Base-by-base conservation (phyloP, 1,140 invertebrate species). In the Lucilia sericata region DNA sequence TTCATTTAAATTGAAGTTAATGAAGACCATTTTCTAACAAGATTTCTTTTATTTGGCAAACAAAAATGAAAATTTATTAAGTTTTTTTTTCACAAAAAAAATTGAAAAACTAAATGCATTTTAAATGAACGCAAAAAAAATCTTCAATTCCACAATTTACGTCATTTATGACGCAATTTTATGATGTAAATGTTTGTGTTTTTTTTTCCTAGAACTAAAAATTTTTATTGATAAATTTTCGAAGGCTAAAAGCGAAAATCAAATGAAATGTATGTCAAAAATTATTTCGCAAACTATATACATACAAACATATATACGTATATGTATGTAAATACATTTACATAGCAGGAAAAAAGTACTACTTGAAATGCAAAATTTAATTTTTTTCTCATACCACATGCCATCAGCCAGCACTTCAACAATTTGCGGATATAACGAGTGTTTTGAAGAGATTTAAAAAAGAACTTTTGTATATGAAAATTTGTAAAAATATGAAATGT, bases 351-450 rank as follows among this genome's bases (percentile, higher is more conserved):
- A n/a, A n/a, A n/a, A n/a, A n/a, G 13, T 12, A n/a, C 9, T n/a
- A 55, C 51, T 55, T 55, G 12, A 55, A 55, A 55, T 55, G 51
- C 12, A 5, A 55, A 55, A 55, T 55, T 51, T 51, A 12, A 7
- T 51, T 55, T 5, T 55, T 2, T 42, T 55, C 17, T 17, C 25
- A 5, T 55, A 55, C 51, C 51, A 55, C 51, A 55, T 55, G 51
- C 51, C 51, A 17, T 12, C 13, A 30, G 25, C 25, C 25, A 30
- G 3, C 25, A 10, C 51, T 17, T 55, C 51, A 55, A 55, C 13
- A 17, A 55, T 55, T 55, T 55, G 51, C 51, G 51, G 51, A 55
- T 55, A 55, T 55, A 55, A 55, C 51, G 51, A 55, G 51, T 55
- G 51, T 55, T n/a, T 55, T 55, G 5, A 14, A 55, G 51, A 55